These are phyloP conservation scores for Taxidea taxus DNA, from an alignment of 2,113 vertebrate genomes.

Conservation along the genomic window DNA sequence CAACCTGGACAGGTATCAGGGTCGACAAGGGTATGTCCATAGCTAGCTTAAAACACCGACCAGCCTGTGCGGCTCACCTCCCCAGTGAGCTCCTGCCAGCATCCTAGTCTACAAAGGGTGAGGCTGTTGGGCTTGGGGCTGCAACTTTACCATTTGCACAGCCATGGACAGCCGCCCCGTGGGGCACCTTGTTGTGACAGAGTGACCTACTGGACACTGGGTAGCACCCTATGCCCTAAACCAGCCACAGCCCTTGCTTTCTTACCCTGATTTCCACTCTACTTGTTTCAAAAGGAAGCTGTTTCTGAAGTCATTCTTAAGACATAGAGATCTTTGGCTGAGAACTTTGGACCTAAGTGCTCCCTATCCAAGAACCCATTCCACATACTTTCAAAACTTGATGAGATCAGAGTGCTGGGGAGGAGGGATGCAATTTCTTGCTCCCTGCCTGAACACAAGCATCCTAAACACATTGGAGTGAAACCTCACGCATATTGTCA, in stretches of 20 bases:
- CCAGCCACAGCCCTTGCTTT: not conserved
- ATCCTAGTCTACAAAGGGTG: not conserved
- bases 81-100: not conserved
- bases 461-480: not conserved
- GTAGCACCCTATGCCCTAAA: not conserved
- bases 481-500: rapidly evolving
- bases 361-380: not conserved
- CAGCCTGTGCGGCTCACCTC: too few species aligned
- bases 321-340: not conserved
- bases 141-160: not conserved
- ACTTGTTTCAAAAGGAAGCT: not conserved
- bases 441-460: not conserved
- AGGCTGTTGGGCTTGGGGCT: not conserved
- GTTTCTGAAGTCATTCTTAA: not conserved
- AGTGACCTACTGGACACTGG: not conserved
- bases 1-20: not conserved
- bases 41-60: not conserved
- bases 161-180: rapidly evolving
- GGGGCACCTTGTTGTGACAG: not conserved
- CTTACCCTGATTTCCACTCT: not conserved
- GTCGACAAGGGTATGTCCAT: not conserved
- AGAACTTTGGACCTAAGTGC: not conserved
- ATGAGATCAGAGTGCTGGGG: not conserved
- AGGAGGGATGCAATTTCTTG: not conserved
- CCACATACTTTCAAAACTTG: not conserved